A percentile compares a stretch with the other conserved stretches of the same genome.
Conservation (phyloP, 2,888 invertebrate genomes). For the Spilarctia lutea region DNA sequence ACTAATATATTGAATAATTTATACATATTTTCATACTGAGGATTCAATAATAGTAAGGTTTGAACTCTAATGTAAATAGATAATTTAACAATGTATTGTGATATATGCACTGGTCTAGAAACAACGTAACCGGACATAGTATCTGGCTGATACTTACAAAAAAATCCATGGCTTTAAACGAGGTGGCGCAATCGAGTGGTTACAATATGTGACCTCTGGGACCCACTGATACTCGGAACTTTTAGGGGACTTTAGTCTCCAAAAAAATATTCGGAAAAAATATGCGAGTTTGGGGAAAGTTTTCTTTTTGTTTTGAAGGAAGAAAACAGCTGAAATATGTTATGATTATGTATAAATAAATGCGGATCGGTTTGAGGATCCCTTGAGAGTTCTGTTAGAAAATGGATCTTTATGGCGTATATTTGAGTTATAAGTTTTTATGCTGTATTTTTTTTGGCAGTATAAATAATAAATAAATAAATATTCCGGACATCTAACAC, state of each 20-base stretch:
- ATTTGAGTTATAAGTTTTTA: conserved; percentile 39
- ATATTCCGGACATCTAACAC: no score
- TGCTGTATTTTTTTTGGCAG: conserved; percentile 27
- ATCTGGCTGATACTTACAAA: conserved; percentile 22
- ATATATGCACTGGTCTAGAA: neutral
- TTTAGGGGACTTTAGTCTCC: conserved; percentile 49
- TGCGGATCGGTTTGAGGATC: conserved; percentile 42
- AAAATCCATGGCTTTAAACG: conserved; percentile 45
- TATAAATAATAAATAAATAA: no score
- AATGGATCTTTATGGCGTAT: conserved; percentile 38
- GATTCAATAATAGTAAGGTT: neutral
- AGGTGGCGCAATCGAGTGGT: conserved; percentile 57
- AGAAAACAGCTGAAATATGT: conserved; percentile 44
- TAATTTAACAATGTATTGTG: neutral
- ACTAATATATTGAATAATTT: neutral
- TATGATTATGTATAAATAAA: conserved; percentile 54
- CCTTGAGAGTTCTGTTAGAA: conserved; percentile 39
- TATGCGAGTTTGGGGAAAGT: conserved; percentile 51
- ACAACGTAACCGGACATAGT: neutral
- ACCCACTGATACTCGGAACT: conserved; percentile 50
- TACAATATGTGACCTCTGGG: conserved; percentile 60
- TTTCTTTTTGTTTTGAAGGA: conserved; percentile 43
- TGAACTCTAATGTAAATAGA: neutral
- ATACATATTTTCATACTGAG: no score
- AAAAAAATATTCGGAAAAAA: conserved; percentile 52